Evolutionary conservation across 2,888 invertebrate genomes (phyloP).

Genomic region (Synanthedon vespiformis): DNA sequence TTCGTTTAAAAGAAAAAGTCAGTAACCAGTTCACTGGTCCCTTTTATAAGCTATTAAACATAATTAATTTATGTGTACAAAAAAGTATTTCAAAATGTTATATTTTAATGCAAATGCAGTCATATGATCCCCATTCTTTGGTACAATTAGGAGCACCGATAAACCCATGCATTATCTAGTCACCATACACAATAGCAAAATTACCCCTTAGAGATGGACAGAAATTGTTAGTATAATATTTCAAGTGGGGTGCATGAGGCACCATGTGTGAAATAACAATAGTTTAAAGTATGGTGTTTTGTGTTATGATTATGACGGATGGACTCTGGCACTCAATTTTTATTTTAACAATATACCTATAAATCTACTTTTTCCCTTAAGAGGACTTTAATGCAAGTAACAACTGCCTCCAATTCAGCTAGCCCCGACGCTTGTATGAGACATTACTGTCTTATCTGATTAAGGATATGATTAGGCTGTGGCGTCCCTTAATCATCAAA

Average conservation of each 20-base stretch:
- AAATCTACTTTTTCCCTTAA: no score
- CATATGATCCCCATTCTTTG: constrained; percentile 61
- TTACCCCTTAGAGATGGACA: constrained; percentile 45
- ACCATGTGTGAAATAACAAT: constrained; percentile 64
- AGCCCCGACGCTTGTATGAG: no score
- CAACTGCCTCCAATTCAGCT: no score
- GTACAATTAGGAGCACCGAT: constrained; percentile 59
- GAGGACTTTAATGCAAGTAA: no score
- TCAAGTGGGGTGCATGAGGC: constrained; percentile 53
- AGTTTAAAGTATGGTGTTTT: constrained; percentile 37
- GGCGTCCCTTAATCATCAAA: no score
- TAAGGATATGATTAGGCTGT: no score
- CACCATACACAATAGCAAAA: constrained; percentile 49
- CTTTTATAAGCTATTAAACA: constrained; percentile 25
- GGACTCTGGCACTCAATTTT: constrained; percentile 4
- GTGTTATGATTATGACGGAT: constrained; percentile 44
- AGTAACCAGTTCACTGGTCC: constrained; percentile 3
- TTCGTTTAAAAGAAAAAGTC: not conserved
- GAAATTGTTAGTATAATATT: constrained; percentile 67
- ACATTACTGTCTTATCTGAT: no score
- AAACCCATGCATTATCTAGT: constrained; percentile 69
- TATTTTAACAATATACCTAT: no score
- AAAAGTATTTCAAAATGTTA: constrained; percentile 21
- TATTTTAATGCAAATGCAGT: constrained; percentile 62
- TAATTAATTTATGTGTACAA: constrained; percentile 56